Base-by-base conservation (phyloP, 2,888 invertebrate genomes). In the Heliconius hortense region DNA sequence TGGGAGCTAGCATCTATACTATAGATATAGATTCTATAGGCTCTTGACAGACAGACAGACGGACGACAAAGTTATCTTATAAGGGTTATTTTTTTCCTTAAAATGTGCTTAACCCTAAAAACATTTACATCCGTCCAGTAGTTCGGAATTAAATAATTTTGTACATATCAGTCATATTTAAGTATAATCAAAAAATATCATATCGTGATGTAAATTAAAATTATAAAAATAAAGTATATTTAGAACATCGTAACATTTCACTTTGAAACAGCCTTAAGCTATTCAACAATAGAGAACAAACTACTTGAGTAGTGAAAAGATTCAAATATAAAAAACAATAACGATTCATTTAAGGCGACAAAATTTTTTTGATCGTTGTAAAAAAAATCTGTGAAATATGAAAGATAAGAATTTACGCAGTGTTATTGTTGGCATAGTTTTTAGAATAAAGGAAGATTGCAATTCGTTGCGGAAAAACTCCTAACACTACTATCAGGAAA, bases 391-490 rank as follows among this genome's bases (percentile, higher is more conserved):
- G 39, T 66, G 26, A 28, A 72, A n/a, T 48, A 64, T 59, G 71
- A 75, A 72, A 67, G 66, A 70, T 60, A 48, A n/a, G 68, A 76
- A 70, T 72, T 74, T 72, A 72, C 68, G 75, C 71, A 72, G 59
- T 75, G 78, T 78, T 75, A 62, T 69, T 59, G 71, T 75, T 79
- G 72, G 78, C 77, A 76, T 77, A 76, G 69, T 75, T 78, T 78
- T 73, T 62, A 79, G 80, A 79, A 79, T 80, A 74, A 77, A 74
- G 39, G 77, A 78, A 79, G 77, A 77, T 78, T 77, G 72, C 75
- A 53, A 77, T 77, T 73, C 72, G 73, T 74, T 74, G 76, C 59
- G 73, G 68, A 77, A 71, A 68, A 60, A 76, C 26, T 74, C 24
- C 63, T 68, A 28, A 71, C 48, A 74, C 26, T 74, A 24, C 63